These are phyloP conservation scores for Drosophila mojavensis DNA, from an alignment of 1,140 invertebrate species.

Conservation along the genomic window DNA sequence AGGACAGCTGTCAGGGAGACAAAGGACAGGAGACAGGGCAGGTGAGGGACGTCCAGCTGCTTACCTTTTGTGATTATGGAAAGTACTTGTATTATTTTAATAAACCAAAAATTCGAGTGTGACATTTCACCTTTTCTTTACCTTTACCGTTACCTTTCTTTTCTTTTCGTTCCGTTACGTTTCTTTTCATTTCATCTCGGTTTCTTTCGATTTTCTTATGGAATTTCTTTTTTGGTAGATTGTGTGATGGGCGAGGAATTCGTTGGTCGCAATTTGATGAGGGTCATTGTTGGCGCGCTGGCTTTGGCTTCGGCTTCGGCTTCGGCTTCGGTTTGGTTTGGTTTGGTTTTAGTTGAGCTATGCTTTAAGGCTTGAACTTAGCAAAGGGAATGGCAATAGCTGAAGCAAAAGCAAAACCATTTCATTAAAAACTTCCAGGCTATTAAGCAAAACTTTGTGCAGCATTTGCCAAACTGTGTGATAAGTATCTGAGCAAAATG, in stretches of 20 bases:
- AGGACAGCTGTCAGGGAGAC: constrained; percentile 68
- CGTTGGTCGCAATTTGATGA: constrained; percentile 20
- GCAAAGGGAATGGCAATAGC: constrained; percentile 34
- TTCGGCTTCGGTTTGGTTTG: constrained; percentile 3
- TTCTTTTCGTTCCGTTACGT: background rate
- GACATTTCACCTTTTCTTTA: constrained; percentile 74
- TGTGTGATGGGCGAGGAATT: constrained; percentile 16
- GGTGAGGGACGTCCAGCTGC: background rate
- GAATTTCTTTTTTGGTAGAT: too few species aligned
- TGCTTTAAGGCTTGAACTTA: constrained; percentile 51
- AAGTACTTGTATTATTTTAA: constrained; percentile 72
- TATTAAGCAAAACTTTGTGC: constrained; percentile 83
- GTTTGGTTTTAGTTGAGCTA: constrained; percentile 12
- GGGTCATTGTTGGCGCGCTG: constrained; percentile 25
- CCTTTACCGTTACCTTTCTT: too few species aligned
- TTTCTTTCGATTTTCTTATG: too few species aligned
- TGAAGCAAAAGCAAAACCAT: constrained; percentile 62
- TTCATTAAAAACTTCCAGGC: constrained; percentile 83
- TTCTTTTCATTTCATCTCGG: constrained; percentile 19
- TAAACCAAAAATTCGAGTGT: constrained; percentile 74
- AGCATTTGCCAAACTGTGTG: constrained; percentile 82
- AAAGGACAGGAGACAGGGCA: constrained; percentile 15
- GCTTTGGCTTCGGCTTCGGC: constrained; percentile 5
- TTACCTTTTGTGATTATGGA: constrained; percentile 46
- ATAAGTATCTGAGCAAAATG: constrained; percentile 82